phyloP scores from a whole-genome alignment of 2,888 invertebrate species.

The Drosophila imparisetae region DNA sequence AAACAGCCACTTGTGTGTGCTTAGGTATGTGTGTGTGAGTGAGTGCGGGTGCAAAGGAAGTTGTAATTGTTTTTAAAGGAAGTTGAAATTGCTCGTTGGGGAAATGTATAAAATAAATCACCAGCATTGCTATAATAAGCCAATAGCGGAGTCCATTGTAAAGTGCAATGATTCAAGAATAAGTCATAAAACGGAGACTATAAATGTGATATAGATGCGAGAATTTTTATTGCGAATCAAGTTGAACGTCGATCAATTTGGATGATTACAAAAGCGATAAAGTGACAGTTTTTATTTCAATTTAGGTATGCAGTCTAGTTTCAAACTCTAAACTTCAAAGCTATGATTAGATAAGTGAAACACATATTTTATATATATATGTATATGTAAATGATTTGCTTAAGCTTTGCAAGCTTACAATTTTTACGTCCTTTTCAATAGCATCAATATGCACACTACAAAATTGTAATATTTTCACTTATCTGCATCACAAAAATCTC shows the following conservation, averaged over 20 bases:
- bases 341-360: background rate
- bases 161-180: slow-evolving; percentile 26
- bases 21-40: slow-evolving; percentile 13
- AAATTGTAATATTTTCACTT: background rate
- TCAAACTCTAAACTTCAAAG: background rate
- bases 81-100: slow-evolving; percentile 75
- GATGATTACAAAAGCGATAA: background rate
- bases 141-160: slow-evolving; percentile 17
- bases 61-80: slow-evolving; percentile 81
- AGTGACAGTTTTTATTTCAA: background rate
- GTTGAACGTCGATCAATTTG: background rate
- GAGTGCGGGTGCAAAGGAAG: slow-evolving; percentile 56
- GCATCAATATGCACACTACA: background rate
- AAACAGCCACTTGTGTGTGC: slow-evolving; percentile 17
- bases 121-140: slow-evolving; percentile 28
- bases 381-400: background rate
- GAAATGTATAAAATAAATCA: slow-evolving; percentile 78
- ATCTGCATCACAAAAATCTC: background rate
- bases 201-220: slow-evolving; percentile 5
- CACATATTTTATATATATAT: background rate
- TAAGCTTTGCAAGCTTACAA: background rate
- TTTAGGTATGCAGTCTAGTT: background rate
- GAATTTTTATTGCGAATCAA: background rate
- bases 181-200: slow-evolving; percentile 16
- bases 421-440: background rate